Conservation (phyloP, 2,888 invertebrate species). For the Uloborus plumipes region DNA sequence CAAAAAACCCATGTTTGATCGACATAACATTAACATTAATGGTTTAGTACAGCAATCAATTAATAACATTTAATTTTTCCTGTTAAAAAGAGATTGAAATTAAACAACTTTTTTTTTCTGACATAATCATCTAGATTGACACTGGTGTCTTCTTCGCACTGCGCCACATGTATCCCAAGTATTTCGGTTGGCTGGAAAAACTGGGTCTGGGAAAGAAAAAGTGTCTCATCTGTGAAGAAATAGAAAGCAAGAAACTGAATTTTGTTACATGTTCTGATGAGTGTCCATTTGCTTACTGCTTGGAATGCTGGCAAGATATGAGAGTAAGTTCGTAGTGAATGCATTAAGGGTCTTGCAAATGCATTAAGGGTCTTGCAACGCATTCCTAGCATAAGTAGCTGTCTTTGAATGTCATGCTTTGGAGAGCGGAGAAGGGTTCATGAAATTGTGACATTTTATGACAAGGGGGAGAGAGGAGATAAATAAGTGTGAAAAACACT, state of each 20-base stretch:
- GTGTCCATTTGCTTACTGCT: slow-evolving; percentile 54
- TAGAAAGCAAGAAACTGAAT: slow-evolving; percentile 12
- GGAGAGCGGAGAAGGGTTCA: too few species aligned
- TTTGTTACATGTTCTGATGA: slow-evolving; percentile 38
- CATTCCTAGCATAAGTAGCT: too few species aligned
- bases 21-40: too few species aligned
- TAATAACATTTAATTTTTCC: too few species aligned
- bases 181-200: slow-evolving; percentile 37
- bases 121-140: slow-evolving; percentile 25
- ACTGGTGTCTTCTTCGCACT: slow-evolving; percentile 35
- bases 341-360: too few species aligned
- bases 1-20: too few species aligned
- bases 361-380: too few species aligned
- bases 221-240: slow-evolving; percentile 48
- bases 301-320: slow-evolving; percentile 49
- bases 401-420: not conserved
- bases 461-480: too few species aligned
- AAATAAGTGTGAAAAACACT: too few species aligned
- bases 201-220: slow-evolving; percentile 34
- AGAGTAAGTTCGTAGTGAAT: slow-evolving; percentile 11
- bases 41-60: too few species aligned
- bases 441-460: too few species aligned
- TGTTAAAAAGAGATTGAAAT: too few species aligned
- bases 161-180: slow-evolving; percentile 34
- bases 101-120: not conserved